Percentiles rank a stretch among this genome's conserved stretches.
Evolutionary conservation across 2,113 vertebrate species (phyloP).

Genomic region (Platysteira castanea): DNA sequence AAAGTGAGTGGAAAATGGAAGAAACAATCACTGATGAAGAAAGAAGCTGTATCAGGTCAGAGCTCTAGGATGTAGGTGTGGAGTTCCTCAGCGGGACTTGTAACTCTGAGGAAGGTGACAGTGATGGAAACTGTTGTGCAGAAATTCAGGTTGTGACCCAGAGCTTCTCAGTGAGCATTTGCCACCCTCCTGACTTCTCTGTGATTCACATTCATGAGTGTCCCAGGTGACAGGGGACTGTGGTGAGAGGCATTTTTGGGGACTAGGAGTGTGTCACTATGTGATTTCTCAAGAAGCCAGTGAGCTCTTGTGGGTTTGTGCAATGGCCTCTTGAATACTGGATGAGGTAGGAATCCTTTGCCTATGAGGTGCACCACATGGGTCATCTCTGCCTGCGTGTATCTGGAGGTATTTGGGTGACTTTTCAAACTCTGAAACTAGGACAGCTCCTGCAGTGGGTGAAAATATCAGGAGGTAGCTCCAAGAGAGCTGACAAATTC

Average conservation of each 20-base stretch:
- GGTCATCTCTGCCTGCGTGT: not conserved
- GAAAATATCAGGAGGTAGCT: not conserved
- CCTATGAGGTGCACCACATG: not conserved
- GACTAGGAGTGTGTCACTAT: not conserved
- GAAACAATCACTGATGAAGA: not conserved
- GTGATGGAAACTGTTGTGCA: not conserved
- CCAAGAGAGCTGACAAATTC: not conserved
- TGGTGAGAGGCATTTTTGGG: not conserved
- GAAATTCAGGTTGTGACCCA: not conserved
- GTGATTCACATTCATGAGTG: not conserved
- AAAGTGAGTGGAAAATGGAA: not conserved
- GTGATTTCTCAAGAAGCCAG: not conserved
- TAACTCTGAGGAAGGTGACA: not conserved
- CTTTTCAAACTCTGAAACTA: not conserved
- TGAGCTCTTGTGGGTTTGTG: not conserved
- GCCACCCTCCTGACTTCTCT: not conserved
- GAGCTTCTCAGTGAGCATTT: not conserved
- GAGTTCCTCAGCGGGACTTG: not conserved
- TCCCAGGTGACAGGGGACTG: not conserved
- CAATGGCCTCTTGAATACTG: not conserved
- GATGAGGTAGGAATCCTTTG: not conserved
- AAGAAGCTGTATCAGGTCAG: not conserved
- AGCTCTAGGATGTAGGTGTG: not conserved
- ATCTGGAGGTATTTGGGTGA: not conserved
- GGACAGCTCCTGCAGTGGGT: not conserved